Base-by-base conservation (phyloP, 2,797 vertebrate genomes). In the Tenualosa thibaudeaui region DNA sequence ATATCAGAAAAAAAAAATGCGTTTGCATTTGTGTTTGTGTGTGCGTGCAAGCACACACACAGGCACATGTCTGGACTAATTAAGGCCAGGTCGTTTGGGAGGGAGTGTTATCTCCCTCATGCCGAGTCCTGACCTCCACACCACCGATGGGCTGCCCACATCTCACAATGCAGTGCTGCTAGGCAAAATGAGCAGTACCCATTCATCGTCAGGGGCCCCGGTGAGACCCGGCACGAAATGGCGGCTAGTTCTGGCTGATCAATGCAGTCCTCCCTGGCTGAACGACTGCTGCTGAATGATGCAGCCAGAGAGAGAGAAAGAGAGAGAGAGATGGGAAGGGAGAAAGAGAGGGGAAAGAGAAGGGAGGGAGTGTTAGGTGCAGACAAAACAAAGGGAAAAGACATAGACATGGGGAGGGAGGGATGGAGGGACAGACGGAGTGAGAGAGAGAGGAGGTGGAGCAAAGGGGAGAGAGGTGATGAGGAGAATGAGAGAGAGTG, bases 241-340 rank as follows among this genome's bases (percentile, higher is more conserved):
- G 91, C 90, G 91, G 92, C 92, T 93, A 92, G 90, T 91, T 93
- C 91, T 91, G 91, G 91, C 93, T 92, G 92, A 93, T 93, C 93
- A 93, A 92, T 94, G 91, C 87, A 78, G 91, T 89, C 90, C 88
- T 89, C 88, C 90, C 88, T 84, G 46, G 22, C 84, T 31, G 31
- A 31, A 31, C 84, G 87, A 78, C 91, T 91, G 92, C 88, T 91
- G 94, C 95, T 95, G 96, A 96, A 94, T 96, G 92, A 96, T 94
- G 94, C n/a, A 62, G 90, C 92, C 92, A 88, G 22, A 26, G 24
- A 22, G 60, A 10, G 5, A 10, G 60, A 65, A 7, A 26, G n/a
- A 24, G 60, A 65, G n/a, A 65, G 60, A 65, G n/a, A 65, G 60
- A 65, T n/a, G 8, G 60, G 26, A 1, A 65, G 24, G 10, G 60